Base-by-base conservation (phyloP, 2,888 invertebrate species). In the Octonoba sinensis region DNA sequence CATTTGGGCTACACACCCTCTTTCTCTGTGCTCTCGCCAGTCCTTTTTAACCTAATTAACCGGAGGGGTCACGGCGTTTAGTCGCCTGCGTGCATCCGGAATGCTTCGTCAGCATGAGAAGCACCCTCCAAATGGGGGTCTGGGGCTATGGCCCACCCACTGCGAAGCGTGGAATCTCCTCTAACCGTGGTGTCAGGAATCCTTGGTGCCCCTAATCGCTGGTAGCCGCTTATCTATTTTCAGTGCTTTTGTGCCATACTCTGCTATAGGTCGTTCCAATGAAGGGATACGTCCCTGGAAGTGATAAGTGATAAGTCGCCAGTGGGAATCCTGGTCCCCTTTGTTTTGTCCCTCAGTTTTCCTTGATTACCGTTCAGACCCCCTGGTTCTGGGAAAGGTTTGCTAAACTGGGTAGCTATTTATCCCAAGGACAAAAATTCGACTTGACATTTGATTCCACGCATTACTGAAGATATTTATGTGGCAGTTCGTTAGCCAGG, bases 61-160 rank as follows among this genome's bases (percentile, higher is more conserved):
- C 44, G 22, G 36, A n/a, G 69, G 60, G 75, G 57, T 76, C 75
- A 76, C 62, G 67, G 22, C 69, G 67, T 69, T 76, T 76, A 76
- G 69, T 64, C 66, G 66, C 47, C 59, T 57, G 66, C 49, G 27
- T 54, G 56, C 65, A 73, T 73, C 73, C 44, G 73, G 73, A 73
- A 73, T 73, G 62, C 72, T 27, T 27, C 47, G 47, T 46, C 47
- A 57, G 59, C 44, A 18, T 27, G 24, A 27, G 62, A 24, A 16
- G 24, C 49, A 49, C 49, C 62, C 51, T 56, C 60, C 51, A 27
- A 51, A 49, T 15, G 24, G 56, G 70, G 62, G 59, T 57, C 44
- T n/a, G 66, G 66, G 74, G 66, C 24, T 27, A 18, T n/a, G 62
- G 77, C 70, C 78, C 78, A 72, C 78, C 56, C 78, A 78, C 71